phyloP scores from a whole-genome alignment of 2,797 vertebrate species.

The Chaetodon trifasciatus region DNA sequence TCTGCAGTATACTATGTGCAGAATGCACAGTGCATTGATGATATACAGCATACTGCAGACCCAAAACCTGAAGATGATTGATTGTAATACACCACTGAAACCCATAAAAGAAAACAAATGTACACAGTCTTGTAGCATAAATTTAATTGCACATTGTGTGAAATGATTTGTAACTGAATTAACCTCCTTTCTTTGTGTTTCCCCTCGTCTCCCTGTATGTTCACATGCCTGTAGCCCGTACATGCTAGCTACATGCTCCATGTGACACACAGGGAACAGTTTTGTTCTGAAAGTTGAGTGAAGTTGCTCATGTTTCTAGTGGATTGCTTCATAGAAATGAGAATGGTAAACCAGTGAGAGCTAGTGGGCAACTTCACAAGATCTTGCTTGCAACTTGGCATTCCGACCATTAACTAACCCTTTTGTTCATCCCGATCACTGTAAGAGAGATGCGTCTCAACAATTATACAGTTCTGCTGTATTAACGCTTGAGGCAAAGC shows the following conservation, averaged over 20 bases:
- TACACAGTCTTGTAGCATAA: background rate
- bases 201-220: constrained; percentile 61
- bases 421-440: constrained; percentile 56
- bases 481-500: constrained; percentile 50
- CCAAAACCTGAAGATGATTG: background rate
- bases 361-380: constrained; percentile 72
- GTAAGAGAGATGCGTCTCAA: constrained; percentile 77
- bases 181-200: constrained; percentile 46
- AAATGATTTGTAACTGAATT: constrained; percentile 70
- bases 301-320: constrained; percentile 66
- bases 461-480: constrained; percentile 23
- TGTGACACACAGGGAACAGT: constrained; percentile 68
- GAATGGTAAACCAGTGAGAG: constrained; percentile 5
- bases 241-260: constrained; percentile 42
- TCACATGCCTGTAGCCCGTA: constrained; percentile 60
- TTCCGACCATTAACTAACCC: constrained; percentile 59
- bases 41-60: background rate
- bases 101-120: background rate
- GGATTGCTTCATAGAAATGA: constrained; percentile 9
- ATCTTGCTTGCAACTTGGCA: constrained; percentile 51
- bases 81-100: constrained; percentile 6
- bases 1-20: background rate
- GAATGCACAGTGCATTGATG: background rate
- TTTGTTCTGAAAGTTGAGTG: constrained; percentile 54
- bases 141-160: background rate